A percentile compares a stretch with the other conserved stretches of the same genome.
Evolutionary conservation across 2,888 invertebrate species (phyloP).

Genomic region (Meloe dianella): DNA sequence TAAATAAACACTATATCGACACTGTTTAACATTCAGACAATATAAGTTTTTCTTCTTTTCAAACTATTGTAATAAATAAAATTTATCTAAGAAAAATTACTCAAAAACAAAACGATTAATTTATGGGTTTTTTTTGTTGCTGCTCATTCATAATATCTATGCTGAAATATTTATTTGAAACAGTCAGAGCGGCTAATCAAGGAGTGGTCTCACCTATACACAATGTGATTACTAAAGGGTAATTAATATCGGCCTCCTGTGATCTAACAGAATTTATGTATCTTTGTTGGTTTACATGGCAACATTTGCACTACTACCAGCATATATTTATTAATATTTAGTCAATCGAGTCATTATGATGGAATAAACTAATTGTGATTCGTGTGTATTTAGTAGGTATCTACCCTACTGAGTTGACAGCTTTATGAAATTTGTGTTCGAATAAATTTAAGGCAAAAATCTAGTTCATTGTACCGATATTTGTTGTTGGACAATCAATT

Average conservation of each 20-base stretch:
- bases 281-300: constrained; percentile 18
- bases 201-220: constrained; percentile 30
- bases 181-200: constrained; percentile 10
- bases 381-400: too few relatives aligned
- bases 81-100: too few relatives aligned
- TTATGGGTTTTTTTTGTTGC: too few relatives aligned
- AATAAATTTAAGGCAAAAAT: too few relatives aligned
- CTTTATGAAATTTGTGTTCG: background rate
- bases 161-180: background rate
- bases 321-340: background rate
- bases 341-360: too few relatives aligned
- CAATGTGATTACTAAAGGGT: constrained; percentile 31
- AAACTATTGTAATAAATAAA: too few relatives aligned
- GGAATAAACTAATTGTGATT: too few relatives aligned
- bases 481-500: constrained; percentile 3
- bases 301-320: background rate
- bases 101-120: too few relatives aligned
- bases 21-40: too few relatives aligned
- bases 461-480: background rate
- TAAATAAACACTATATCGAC: too few relatives aligned
- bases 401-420: background rate
- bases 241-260: constrained; percentile 38
- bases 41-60: too few relatives aligned
- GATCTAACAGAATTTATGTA: constrained; percentile 31
- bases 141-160: background rate